Evolutionary conservation across 2,888 invertebrate species (phyloP), one percentile per base, ranked within the genome.

Genomic region (Tachina lurida): DNA sequence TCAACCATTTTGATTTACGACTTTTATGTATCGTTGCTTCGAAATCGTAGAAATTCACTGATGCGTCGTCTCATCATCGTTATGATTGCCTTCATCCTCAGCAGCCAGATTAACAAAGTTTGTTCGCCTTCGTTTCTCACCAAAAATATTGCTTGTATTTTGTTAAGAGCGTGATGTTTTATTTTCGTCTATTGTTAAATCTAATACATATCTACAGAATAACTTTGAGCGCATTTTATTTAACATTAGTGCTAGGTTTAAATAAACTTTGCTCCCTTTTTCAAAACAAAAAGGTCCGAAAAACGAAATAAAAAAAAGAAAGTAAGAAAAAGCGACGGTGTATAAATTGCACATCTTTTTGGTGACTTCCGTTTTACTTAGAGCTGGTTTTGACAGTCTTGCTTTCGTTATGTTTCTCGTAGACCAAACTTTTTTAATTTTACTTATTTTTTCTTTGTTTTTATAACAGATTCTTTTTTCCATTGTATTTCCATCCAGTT

Each of bases 1-100:
- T 91, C 92, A 92, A 92, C 92, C 92, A 93, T 92, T 93, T 93
- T 92, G 93, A 92, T 92, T 92, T 92, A 93, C 91, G 91, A 90
- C 89, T 82, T 86, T 79, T 70, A 77, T 88, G 76, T 87, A 87
- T 87, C 84, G 87, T 84, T 84, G 62, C 81, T 76, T 78, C 75
- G 43, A 63, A 86, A 86, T 79, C 79, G 79, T 80, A 80, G 76
- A 86, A 86, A 87, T 82, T 85, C 84, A 86, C 70, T 87, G 84
- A 88, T 82, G 83, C 82, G 86, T 84, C 76, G 62, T 81, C 84
- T 73, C 77, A 77, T 81, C 60, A 41, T 71, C 71, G 12, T 19
- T 31, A 31, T 31, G 31, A 43, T 60, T 60, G 52, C 31, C 60
- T 39, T 56, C 56, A 67, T 19, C 60, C 71, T 10, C 49, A 74